Evolutionary conservation across 1,140 invertebrate species (phyloP).

Genomic region (Contarinia nasturtii): DNA sequence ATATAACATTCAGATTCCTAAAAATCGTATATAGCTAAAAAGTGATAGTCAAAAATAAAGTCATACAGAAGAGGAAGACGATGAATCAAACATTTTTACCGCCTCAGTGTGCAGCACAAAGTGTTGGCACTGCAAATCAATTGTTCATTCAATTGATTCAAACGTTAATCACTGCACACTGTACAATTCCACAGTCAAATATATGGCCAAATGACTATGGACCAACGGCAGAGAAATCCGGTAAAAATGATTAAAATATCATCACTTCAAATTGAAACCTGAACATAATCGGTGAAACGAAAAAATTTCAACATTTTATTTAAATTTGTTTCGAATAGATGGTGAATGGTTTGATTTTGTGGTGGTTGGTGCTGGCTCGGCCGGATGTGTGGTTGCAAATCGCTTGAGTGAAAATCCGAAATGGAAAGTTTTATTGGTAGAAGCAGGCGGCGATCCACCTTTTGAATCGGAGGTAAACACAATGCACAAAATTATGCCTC

Average conservation of each 20-base stretch:
- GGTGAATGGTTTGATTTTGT: conserved; percentile 9
- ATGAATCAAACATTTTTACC: no score
- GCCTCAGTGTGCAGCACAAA: conserved; percentile 4
- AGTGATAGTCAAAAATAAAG: no score
- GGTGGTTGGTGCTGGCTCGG: conserved; percentile 23
- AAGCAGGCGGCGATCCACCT: no score
- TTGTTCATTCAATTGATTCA: conserved; percentile 28
- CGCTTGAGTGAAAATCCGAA: no score
- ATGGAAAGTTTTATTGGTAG: no score
- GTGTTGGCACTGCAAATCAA: conserved; percentile 23
- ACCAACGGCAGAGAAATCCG: conserved; percentile 18
- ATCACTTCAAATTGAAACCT: neutral
- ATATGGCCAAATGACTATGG: conserved; percentile 28
- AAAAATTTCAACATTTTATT: neutral
- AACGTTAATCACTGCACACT: conserved; percentile 28
- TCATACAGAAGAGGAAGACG: no score
- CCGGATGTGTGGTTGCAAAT: no score
- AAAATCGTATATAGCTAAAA: no score
- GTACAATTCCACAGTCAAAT: conserved; percentile 26
- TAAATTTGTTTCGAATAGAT: neutral
- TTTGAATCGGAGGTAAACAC: no score
- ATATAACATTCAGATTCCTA: no score
- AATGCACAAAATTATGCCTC: no score
- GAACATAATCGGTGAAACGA: neutral
- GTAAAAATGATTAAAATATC: conserved; percentile 6